A percentile compares a stretch with the other conserved stretches of the same genome.
These are phyloP conservation scores for Brevipalpus yothersi DNA, from an alignment of 1,140 invertebrate genomes.

Conservation along the genomic window DNA sequence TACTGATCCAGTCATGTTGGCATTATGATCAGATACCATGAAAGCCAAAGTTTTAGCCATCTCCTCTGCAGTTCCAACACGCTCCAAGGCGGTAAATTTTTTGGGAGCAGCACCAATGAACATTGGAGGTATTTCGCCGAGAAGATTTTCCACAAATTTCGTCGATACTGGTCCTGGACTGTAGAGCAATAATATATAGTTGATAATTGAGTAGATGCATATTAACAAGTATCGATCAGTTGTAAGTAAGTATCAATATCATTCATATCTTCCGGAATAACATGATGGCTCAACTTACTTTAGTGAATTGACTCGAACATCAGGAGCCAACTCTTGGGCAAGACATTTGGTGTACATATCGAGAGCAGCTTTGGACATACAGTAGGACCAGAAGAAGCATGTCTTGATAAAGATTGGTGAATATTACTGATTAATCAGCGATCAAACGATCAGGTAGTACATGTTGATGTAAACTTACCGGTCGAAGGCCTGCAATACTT, in stretches of 20 bases:
- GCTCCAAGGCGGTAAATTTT: not conserved
- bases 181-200: constrained; percentile 1
- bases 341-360: constrained; percentile 62
- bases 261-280: no score
- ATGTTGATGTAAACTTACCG: not conserved
- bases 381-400: constrained; percentile 27
- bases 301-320: constrained; percentile 44
- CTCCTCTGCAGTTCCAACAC: constrained; percentile 37
- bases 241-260: no score
- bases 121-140: not conserved
- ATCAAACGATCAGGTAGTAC: not conserved
- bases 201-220: no score
- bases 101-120: not conserved
- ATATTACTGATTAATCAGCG: not conserved
- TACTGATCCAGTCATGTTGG: constrained; percentile 50
- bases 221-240: no score
- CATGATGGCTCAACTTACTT: no score
- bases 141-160: not conserved
- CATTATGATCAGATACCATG: constrained; percentile 46
- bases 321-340: constrained; percentile 15
- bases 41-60: constrained; percentile 58
- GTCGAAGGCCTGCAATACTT: not conserved
- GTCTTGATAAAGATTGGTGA: not conserved
- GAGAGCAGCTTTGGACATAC: constrained; percentile 59
- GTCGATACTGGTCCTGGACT: not conserved